Percentiles rank a stretch among this genome's conserved stretches.
These are phyloP conservation scores for Rallus crepitans DNA, from an alignment of 2,797 vertebrate genomes.

Conservation along the genomic window DNA sequence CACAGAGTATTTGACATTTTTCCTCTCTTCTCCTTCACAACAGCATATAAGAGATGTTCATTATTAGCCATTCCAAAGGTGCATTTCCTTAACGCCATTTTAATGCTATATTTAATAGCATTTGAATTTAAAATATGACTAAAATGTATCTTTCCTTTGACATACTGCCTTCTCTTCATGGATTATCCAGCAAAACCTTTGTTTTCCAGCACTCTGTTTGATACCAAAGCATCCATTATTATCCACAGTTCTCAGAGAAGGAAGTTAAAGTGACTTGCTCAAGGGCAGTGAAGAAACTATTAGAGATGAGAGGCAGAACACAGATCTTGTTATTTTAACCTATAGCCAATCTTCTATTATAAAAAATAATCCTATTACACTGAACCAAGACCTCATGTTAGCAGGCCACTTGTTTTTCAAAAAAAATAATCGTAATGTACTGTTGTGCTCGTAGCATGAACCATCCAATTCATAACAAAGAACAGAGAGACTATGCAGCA, in stretches of 20 bases:
- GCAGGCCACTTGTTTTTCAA: background rate
- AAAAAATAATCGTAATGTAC: background rate
- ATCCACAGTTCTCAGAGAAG: background rate
- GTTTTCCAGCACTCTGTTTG: background rate
- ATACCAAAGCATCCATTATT: background rate
- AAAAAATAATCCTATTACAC: background rate
- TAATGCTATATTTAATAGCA: background rate
- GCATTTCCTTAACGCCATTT: background rate
- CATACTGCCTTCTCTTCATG: background rate
- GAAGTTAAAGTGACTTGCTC: background rate
- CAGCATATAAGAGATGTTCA: background rate
- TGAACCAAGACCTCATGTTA: background rate
- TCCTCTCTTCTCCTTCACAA: background rate
- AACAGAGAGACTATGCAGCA: background rate
- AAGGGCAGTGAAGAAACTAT: background rate
- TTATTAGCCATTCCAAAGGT: background rate
- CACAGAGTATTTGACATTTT: background rate
- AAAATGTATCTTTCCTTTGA: background rate
- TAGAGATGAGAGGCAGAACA: background rate
- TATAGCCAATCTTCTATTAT: background rate
- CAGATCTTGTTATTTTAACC: background rate
- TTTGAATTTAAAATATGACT: background rate
- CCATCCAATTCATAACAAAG: background rate
- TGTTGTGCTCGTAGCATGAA: background rate
- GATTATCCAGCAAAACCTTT: background rate